Conservation (phyloP, 2,797 vertebrate genomes). For the Gambusia yucatana region DNA sequence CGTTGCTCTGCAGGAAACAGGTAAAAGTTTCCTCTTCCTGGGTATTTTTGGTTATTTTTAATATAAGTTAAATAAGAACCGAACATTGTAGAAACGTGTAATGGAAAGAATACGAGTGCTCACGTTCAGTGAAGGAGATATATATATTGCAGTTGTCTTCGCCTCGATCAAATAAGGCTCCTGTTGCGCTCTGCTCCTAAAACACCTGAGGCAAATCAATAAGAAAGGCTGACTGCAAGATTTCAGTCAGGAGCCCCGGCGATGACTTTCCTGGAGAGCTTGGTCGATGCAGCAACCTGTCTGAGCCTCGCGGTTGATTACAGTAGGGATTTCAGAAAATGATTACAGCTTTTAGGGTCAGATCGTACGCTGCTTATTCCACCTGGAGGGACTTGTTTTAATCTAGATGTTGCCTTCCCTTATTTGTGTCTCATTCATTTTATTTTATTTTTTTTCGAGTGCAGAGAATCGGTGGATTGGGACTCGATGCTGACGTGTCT, state of each 20-base stretch:
- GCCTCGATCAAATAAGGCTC: constrained; percentile 60
- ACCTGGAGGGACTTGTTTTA: constrained; percentile 63
- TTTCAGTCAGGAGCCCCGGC: constrained; percentile 76
- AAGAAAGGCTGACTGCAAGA: constrained; percentile 64
- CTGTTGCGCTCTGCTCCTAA: constrained; percentile 71
- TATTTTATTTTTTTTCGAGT: constrained; percentile 16
- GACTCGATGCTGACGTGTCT: constrained; percentile 1
- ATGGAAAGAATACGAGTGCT: constrained; percentile 3
- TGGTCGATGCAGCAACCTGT: constrained; percentile 68
- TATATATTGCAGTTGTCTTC: constrained; percentile 53
- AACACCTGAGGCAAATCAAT: constrained; percentile 76
- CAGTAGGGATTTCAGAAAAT: constrained; percentile 67
- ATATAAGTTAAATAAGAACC: constrained; percentile 21
- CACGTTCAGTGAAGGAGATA: constrained; percentile 12
- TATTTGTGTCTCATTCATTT: constrained; percentile 70
- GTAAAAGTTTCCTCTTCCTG: constrained; percentile 33
- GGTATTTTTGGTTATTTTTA: constrained; percentile 31
- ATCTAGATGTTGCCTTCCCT: constrained; percentile 59
- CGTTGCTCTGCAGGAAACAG: constrained; percentile 36
- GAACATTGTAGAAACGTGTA: constrained; percentile 13
- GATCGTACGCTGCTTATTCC: constrained; percentile 53
- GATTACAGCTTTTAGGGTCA: constrained; percentile 72
- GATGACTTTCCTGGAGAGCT: constrained; percentile 66
- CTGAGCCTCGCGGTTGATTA: constrained; percentile 67
- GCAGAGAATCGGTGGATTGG: constrained; percentile 27